These are phyloP conservation scores for Acipenser ruthenus DNA, from an alignment of 2,797 vertebrate species.

Conservation along the genomic window DNA sequence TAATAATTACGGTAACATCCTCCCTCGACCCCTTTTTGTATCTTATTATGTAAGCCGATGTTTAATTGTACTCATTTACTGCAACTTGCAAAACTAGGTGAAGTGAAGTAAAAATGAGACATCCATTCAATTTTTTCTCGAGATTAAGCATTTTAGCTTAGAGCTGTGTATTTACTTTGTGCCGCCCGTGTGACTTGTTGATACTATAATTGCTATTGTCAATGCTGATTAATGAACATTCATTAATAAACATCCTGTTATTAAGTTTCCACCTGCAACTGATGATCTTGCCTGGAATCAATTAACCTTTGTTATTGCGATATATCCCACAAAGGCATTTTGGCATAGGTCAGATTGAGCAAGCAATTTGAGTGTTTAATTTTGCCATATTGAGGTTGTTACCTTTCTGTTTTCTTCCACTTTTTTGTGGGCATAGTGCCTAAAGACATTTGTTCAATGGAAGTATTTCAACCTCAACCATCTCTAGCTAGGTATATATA, in stretches of 20 bases:
- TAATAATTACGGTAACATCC: no score
- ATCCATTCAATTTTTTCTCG: no score
- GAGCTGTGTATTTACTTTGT: constrained; percentile 8
- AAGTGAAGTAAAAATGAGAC: no score
- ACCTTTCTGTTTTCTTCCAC: constrained; percentile 50
- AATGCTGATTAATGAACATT: constrained; percentile 86
- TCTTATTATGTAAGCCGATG: no score
- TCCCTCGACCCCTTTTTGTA: no score
- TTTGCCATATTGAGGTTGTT: constrained; percentile 43
- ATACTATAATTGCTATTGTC: constrained; percentile 74
- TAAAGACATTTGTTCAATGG: constrained; percentile 28
- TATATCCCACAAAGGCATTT: constrained; percentile 78
- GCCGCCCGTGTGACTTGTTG: constrained; percentile 52
- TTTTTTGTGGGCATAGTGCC: constrained; percentile 36
- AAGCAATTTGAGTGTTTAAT: constrained; percentile 3
- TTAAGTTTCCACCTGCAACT: constrained; percentile 89
- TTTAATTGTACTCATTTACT: no score
- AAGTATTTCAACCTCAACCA: constrained; percentile 1
- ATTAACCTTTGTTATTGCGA: constrained; percentile 87
- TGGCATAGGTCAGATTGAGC: constrained; percentile 48
- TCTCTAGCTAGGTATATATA: constrained; percentile 13
- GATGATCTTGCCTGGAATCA: constrained; percentile 81
- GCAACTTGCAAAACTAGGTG: no score
- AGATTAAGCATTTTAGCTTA: background rate
- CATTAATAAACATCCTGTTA: constrained; percentile 92